These are phyloP conservation scores for Oscarella lobularis DNA, from an alignment of 37 sponge, comb jelly and placozoan species.

Conservation along the genomic window DNA sequence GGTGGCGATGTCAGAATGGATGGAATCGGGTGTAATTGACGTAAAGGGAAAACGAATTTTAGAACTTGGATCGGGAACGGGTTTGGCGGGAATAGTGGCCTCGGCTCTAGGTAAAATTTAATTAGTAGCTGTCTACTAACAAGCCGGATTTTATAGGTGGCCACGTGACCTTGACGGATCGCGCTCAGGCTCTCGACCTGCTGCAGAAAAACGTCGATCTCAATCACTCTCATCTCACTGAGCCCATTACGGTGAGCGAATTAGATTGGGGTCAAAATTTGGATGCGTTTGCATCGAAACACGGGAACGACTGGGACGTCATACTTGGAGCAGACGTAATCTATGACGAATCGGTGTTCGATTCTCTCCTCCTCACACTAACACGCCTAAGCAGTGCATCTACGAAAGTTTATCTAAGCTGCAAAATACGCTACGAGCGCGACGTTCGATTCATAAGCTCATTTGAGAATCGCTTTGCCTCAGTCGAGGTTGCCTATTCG, in stretches of 20 bases:
- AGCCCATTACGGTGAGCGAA: slow-evolving; percentile 12
- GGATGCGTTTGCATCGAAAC: not conserved
- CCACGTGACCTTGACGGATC: slow-evolving; percentile 33
- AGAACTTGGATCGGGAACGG: slow-evolving; percentile 67
- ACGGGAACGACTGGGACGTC: slow-evolving; percentile 31
- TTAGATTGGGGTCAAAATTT: slow-evolving; percentile 27
- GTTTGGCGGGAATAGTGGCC: slow-evolving; percentile 51
- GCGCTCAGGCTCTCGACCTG: slow-evolving; percentile 15
- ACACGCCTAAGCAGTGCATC: slow-evolving; percentile 12
- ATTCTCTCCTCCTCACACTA: slow-evolving; percentile 22
- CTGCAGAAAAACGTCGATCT: slow-evolving; percentile 15
- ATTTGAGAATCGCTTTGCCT: not conserved
- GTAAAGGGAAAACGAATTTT: slow-evolving; percentile 24
- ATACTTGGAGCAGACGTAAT: slow-evolving; percentile 60
- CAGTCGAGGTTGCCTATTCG: not conserved
- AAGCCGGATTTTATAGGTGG: too few relatives aligned
- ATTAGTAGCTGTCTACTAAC: not conserved
- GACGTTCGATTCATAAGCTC: slow-evolving; percentile 24
- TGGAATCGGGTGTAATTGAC: slow-evolving; percentile 7
- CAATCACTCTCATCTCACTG: slow-evolving; percentile 14
- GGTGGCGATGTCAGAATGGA: slow-evolving; percentile 20
- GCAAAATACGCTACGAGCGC: slow-evolving; percentile 37
- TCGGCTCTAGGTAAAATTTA: slow-evolving; percentile 34
- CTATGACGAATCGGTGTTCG: slow-evolving; percentile 37
- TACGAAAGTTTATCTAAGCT: slow-evolving; percentile 17